Percentiles rank a stretch among this genome's conserved stretches.
These are phyloP conservation scores for Castor canadensis DNA, from an alignment of 2,113 vertebrate genomes.

Conservation along the genomic window DNA sequence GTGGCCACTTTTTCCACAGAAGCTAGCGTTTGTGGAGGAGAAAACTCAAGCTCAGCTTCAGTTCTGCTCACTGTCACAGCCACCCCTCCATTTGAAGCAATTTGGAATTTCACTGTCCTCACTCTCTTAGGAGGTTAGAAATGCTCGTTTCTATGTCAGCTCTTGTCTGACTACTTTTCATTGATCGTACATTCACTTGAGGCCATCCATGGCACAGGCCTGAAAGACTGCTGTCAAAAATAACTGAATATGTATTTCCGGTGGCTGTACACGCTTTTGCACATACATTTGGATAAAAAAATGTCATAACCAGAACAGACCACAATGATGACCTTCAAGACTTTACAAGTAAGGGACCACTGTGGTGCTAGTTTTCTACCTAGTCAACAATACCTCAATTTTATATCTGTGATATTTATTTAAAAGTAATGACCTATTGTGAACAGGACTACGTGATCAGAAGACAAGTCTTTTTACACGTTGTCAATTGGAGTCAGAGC, in stretches of 20 bases:
- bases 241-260: neutral
- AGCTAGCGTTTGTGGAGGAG: neutral
- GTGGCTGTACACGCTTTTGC: too few species aligned
- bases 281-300: too few species aligned
- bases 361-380: too few species aligned
- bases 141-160: constrained; percentile 32
- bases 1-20: neutral
- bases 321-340: too few species aligned
- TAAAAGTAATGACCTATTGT: constrained; percentile 11
- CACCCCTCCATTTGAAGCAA: neutral
- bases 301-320: too few species aligned
- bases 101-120: neutral
- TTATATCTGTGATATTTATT: neutral
- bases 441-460: neutral
- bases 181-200: neutral
- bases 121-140: constrained; percentile 32
- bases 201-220: neutral
- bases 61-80: neutral
- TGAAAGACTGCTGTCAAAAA: constrained; percentile 15
- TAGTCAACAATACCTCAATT: too few species aligned
- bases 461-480: neutral
- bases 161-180: neutral
- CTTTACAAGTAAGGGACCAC: too few species aligned
- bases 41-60: constrained; percentile 5
- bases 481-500: neutral